Base-by-base conservation (phyloP, 1,140 invertebrate genomes). In the Archegozetes longisetosus region DNA sequence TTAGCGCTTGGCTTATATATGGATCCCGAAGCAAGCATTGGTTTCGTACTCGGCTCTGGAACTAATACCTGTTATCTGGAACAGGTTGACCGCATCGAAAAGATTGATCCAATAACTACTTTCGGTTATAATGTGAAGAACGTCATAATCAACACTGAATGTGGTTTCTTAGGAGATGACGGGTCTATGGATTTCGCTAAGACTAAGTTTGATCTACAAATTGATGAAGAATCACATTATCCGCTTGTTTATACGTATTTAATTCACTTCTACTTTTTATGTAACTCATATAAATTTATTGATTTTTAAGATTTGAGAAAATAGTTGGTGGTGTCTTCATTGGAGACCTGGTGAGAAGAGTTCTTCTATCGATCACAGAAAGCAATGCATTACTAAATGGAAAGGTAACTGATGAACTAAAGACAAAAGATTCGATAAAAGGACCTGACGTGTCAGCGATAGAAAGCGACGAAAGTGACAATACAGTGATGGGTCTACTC, bases 291-390 rank as follows among this genome's bases (percentile, higher is more conserved):
- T 25, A 48, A 52, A 22, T 23, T 23, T 4, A 25, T 2, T 40
- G 32, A 9, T 40, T 40, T 40, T 9, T 40, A 40, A 82, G 80
- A 60, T 82, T 83, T 69, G 81, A 83, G 68, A 83, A 83, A 67
- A 77, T 82, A 79, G 86, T 91, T 64, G 85, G 86, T 1, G 90
- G 90, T 24, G 90, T 90, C 84, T 95, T 91, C 70, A 79, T 93
- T 77, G 90, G 90, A 0, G 81, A 83, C 65, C 62, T 83, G n/a
- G 78, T 78, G 0, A 72, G 80, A n/a, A 68, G 78, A 50, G 72
- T 81, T 56, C 64, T 83, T n/a, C 70, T 75, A 9, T 75, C 72
- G 61, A 70, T 82, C 22, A 71, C 71, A 13, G 71, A 76, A 62
- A 70, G 77, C 59, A 71, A 74, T n/a, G 65, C 80, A 27, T 68